A percentile compares a stretch with the other conserved stretches of the same genome.
Conservation (phyloP, 2,113 vertebrate genomes). For the Salvelinus sp. region DNA sequence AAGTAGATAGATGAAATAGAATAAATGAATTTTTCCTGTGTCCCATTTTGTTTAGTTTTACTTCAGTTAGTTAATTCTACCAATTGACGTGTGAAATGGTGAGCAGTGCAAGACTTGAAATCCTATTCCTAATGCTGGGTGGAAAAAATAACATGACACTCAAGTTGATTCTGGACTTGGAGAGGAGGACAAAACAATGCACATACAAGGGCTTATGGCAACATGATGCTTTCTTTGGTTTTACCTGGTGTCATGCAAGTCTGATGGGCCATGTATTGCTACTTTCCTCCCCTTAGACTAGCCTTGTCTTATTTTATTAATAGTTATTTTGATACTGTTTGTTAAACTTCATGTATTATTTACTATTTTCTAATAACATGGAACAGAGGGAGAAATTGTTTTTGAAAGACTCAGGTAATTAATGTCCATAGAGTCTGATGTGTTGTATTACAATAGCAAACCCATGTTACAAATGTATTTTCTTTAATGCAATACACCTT, state of each 20-base stretch:
- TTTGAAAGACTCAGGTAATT: constrained; percentile 66
- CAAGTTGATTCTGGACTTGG: constrained; percentile 14
- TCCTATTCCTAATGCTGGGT: neutral
- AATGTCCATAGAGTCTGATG: constrained; percentile 23
- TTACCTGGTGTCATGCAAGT: neutral
- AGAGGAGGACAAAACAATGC: constrained; percentile 19
- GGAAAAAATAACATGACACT: constrained; percentile 22
- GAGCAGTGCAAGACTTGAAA: constrained; percentile 7
- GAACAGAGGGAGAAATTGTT: constrained; percentile 35
- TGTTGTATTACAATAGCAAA: constrained; percentile 16
- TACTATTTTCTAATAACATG: constrained; percentile 22
- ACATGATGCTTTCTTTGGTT: neutral
- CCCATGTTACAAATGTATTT: constrained; percentile 14
- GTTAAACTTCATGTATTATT: constrained; percentile 21
- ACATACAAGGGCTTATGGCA: constrained; percentile 40
- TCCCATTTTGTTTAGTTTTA: constrained; percentile 20
- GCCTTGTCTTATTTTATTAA: constrained; percentile 30
- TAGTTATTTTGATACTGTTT: neutral
- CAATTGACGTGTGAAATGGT: constrained; percentile 4
- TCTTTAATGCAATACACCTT: constrained; percentile 39
- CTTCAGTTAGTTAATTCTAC: neutral
- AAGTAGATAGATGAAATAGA: constrained; percentile 17
- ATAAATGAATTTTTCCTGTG: constrained; percentile 20
- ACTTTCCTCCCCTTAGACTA: constrained; percentile 21
- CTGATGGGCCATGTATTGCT: neutral